Evolutionary conservation across 2,888 invertebrate species (phyloP), one percentile per base, ranked within the genome.

Genomic region (Galerucella pusilla): DNA sequence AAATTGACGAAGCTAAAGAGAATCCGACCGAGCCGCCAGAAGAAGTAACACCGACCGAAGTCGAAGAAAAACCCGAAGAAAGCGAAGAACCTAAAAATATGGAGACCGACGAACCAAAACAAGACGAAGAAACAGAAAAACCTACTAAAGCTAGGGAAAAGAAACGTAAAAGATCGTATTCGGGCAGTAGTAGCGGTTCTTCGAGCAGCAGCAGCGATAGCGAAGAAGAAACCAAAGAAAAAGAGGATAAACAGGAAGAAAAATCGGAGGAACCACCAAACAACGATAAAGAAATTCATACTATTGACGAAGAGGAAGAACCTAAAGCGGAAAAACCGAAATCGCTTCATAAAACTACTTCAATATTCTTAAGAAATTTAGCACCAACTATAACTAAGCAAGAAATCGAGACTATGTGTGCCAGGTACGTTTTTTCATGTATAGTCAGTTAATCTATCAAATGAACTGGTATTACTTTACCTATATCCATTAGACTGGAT

Each of bases 381-480:
- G 97, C 98, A 0, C 98, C 99, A 0, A 94, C 96, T 1, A 97
- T 99, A 74, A 98, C 98, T 0, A 96, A 97, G 84, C 95, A 96
- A 67, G 99, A 99, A 90, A 96, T 99, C 6, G 99, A 99, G 90
- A 94, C 95, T 49, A 95, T 98, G 73, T 85, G 85, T 68, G 75
- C 83, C 7, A 80, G 85, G 78, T 84, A 78, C 73, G 16, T 35
- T 5, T 35, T 35, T 35, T 35, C 35, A 35, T 35, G 35, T 35
- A 35, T 35, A 35, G 6, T 35, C 6, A 35, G 35, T 35, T 35
- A 35, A 35, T 35, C 6, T 35, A 6, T 35, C 35, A 35, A 35
- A 35, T 35, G 4, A 0, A 35, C 35, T 35, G 35, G 35, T 5
- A 35, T 5, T 5, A 35, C 35, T 35, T 35, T 35, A 35, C 35